Evolutionary conservation across 2,888 invertebrate species (phyloP).

Genomic region (Schizotus pectinicornis): DNA sequence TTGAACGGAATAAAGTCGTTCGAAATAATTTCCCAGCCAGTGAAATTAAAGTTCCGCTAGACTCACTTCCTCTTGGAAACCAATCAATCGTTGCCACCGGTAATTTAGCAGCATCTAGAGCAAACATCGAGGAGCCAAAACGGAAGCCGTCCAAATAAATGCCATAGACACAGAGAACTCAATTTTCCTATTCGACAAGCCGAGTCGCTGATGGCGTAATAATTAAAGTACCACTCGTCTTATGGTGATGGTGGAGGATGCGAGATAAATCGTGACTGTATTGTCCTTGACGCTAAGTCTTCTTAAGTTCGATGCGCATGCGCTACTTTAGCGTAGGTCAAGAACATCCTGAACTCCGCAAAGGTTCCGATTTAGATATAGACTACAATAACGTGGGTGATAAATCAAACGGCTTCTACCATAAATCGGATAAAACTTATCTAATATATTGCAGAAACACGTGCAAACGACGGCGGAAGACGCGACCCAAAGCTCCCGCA

Average conservation of each 20-base stretch:
- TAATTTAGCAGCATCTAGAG: background rate
- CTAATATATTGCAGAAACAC: constrained; percentile 7
- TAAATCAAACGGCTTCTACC: constrained; percentile 7
- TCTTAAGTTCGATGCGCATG: constrained; percentile 13
- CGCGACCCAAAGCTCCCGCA: constrained; percentile 6
- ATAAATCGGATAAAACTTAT: constrained; percentile 8
- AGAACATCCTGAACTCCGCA: constrained; percentile 24
- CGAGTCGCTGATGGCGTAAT: too few relatives aligned
- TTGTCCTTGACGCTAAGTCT: constrained; percentile 26
- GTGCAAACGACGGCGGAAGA: too few relatives aligned
- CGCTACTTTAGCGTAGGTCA: constrained; percentile 28
- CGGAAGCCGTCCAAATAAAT: too few relatives aligned
- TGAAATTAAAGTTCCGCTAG: constrained; percentile 21
- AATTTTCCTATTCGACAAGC: too few relatives aligned
- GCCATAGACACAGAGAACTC: too few relatives aligned
- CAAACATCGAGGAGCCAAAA: too few relatives aligned
- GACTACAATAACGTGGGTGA: constrained; percentile 6
- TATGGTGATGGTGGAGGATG: background rate
- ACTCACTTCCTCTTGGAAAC: constrained; percentile 6
- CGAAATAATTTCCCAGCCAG: constrained; percentile 14
- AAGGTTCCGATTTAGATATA: constrained; percentile 24
- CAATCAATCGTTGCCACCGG: background rate
- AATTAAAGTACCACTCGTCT: too few relatives aligned
- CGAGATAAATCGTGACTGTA: constrained; percentile 19
- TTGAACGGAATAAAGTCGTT: constrained; percentile 9